Evolutionary conservation across 1,140 invertebrate genomes (phyloP), one percentile per base, ranked within the genome.

Genomic region (Ephestia elutella): DNA sequence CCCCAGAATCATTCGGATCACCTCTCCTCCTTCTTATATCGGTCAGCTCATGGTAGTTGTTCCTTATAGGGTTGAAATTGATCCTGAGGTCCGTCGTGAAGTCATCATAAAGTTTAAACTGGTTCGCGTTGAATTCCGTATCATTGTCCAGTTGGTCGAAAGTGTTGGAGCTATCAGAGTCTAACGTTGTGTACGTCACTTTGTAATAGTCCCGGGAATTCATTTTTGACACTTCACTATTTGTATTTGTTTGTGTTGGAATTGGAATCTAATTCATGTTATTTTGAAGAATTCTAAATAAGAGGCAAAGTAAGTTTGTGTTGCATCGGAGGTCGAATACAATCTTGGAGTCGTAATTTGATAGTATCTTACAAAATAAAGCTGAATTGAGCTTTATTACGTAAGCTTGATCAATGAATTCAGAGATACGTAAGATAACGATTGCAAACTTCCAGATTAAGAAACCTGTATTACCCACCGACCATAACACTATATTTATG

Each of bases 31-130:
- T 69, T 38, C 70, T 69, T 56, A 63, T 65, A 48, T 77, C 78
- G 55, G 66, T 75, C 19, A 78, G 60, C 21, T 82, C 75, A n/a
- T 81, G 79, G 57, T 75, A 82, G 59, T 63, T 71, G 49, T 78
- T 79, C 56, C 79, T 75, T 61, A 84, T 60, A 0, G 76, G 70
- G 59, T 78, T 85, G 71, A 82, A 87, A 63, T 75, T 80, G 53
- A 85, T 82, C 21, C 82, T 72, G 7, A 84, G 67, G 48, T 86
- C 83, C 13, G 81, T 79, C 0, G 79, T 77, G 70, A 88, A 86
- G 64, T 86, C 86, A 56, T 88, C 86, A 77, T 73, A 88, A 18
- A 88, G 64, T 67, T 83, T 86, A 72, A 83, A 88, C 65, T 82
- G 78, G 66, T 88, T 88, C 35, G 86, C 83, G 62, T 88, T 88